Base-by-base conservation (phyloP, 2,797 vertebrate genomes). In the Brachymystax lenok region DNA sequence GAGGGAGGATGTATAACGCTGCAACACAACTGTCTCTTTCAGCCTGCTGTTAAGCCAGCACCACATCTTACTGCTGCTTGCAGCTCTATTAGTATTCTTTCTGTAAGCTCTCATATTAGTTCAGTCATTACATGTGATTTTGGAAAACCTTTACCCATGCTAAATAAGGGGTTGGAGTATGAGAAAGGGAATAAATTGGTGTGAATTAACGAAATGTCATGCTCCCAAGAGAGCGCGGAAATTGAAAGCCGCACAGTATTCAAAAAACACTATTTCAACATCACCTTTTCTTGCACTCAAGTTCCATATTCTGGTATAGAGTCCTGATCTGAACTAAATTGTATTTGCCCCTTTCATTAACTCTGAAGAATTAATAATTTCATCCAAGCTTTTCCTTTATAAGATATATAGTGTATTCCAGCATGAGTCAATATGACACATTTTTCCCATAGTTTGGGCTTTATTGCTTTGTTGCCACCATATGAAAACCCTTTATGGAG, bases 331-430 rank as follows among this genome's bases (percentile, higher is more conserved):
- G 28, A 79, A 16, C 73, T 3, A 46, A 59, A 64, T 4, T 33
- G 66, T 16, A 76, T 67, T 61, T 68, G 74, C 24, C 74, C 76
- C 76, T 1, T 69, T 80, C 69, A 79, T 46, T 46, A 46, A 75
- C 78, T 69, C 78, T 33, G 33, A 72, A 59, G 61, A 74, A 74
- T 83, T 64, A 50, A 54, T 66, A 3, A 72, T 59, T 76, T 74
- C 56, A 28, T 40, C 16, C 63, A 10, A 71, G 33, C 21, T 27
- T 71, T 59, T 69, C 28, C 67, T 61, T 64, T 52, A 4, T 59
- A 72, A 71, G n/a, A 35, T 16, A 72, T 19, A 24, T 24, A 6
- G 21, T 69, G 10, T 28, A 74, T 73, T 69, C 19, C 70, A 71
- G 35, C 16, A 40, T 19, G 61, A 40, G 50, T 70, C 69, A 73